These are phyloP conservation scores for Drosophila rhopaloa DNA, from an alignment of 1,140 invertebrate species.

Conservation along the genomic window DNA sequence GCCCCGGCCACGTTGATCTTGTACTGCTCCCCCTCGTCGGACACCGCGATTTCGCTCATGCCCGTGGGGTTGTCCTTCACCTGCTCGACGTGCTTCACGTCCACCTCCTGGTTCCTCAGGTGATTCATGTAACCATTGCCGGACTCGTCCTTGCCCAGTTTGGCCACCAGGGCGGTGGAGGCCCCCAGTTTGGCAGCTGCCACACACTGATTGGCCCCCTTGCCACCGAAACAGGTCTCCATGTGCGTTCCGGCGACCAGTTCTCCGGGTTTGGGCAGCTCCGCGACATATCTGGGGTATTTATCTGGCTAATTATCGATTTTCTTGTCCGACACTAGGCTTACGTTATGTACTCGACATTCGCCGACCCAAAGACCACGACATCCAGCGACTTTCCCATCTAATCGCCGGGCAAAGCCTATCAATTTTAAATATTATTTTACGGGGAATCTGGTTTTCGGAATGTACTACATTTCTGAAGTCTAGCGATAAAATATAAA, in stretches of 20 bases:
- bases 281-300: slow-evolving; percentile 90
- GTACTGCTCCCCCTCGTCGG: slow-evolving; percentile 93
- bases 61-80: slow-evolving; percentile 86
- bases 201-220: slow-evolving; percentile 98
- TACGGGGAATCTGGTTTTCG: not conserved
- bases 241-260: slow-evolving; percentile 93
- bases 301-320: not conserved
- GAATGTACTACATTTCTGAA: slow-evolving; percentile 9
- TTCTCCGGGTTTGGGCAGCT: slow-evolving; percentile 94
- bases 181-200: slow-evolving; percentile 94
- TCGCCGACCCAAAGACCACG: slow-evolving; percentile 92
- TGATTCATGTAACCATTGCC: slow-evolving; percentile 87
- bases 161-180: slow-evolving; percentile 91
- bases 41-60: slow-evolving; percentile 91
- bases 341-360: slow-evolving; percentile 93
- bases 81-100: slow-evolving; percentile 86
- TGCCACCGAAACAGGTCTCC: slow-evolving; percentile 94
- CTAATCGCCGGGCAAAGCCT: not conserved
- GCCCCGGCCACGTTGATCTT: slow-evolving; percentile 96
- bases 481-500: too few relatives aligned
- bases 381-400: slow-evolving; percentile 79
- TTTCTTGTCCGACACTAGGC: slow-evolving; percentile 36
- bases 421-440: not conserved
- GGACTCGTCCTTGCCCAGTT: slow-evolving; percentile 92
- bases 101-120: slow-evolving; percentile 88